Percentiles rank a stretch among this genome's conserved stretches.
phyloP scores from a whole-genome alignment of 1,140 invertebrate genomes.

The Drosophila oshimai region DNA sequence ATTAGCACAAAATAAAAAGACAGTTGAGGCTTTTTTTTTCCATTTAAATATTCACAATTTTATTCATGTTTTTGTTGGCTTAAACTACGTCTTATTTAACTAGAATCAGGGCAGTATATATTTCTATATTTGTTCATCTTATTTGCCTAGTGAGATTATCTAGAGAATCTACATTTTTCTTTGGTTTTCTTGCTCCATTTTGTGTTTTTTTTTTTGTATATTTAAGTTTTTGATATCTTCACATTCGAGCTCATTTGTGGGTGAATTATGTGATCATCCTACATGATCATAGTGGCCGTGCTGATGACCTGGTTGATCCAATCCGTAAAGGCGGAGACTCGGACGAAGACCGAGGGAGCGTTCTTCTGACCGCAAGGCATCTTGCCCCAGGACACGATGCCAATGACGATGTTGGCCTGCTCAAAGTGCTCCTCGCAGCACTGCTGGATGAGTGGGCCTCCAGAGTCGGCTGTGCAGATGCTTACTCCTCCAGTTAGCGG shows the following conservation, averaged over 20 bases:
- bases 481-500: slow-evolving; percentile 83
- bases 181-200: slow-evolving; percentile 28
- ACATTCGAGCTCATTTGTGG: slow-evolving; percentile 50
- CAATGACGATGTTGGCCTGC: slow-evolving; percentile 67
- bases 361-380: slow-evolving; percentile 84
- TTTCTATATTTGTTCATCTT: slow-evolving; percentile 26
- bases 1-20: slow-evolving; percentile 15
- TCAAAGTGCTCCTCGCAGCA: slow-evolving; percentile 40
- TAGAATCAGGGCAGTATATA: slow-evolving; percentile 36
- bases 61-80: slow-evolving; percentile 25
- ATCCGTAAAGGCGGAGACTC: slow-evolving; percentile 86
- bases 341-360: slow-evolving; percentile 89
- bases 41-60: slow-evolving; percentile 7
- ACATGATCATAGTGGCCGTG: slow-evolving; percentile 63
- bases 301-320: slow-evolving; percentile 85
- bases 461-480: slow-evolving; percentile 84
- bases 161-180: slow-evolving; percentile 46
- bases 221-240: slow-evolving; percentile 35
- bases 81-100: slow-evolving; percentile 13
- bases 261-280: slow-evolving; percentile 1
- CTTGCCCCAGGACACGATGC: slow-evolving; percentile 81
- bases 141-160: slow-evolving; percentile 58
- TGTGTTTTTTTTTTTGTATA: slow-evolving; percentile 13
- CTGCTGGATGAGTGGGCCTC: slow-evolving; percentile 82
- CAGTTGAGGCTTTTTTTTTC: neutral